Conservation (phyloP, 2,113 vertebrate genomes). For the Sander lucioperca region DNA sequence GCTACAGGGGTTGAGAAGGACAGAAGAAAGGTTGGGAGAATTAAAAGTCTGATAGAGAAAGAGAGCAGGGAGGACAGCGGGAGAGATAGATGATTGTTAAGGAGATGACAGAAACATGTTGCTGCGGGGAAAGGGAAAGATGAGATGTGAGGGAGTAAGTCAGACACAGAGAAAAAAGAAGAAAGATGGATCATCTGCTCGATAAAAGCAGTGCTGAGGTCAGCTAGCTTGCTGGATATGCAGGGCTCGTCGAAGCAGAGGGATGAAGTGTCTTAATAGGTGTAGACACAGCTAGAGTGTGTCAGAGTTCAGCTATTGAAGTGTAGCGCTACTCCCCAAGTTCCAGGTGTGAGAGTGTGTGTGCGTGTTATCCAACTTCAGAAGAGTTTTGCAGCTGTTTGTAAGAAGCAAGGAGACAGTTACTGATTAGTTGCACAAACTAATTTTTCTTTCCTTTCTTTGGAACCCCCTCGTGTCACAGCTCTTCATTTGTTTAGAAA, state of each 20-base stretch:
- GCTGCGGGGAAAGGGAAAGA: conserved; percentile 21
- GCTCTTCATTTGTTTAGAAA: conserved; percentile 21
- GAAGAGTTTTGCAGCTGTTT: conserved; percentile 39
- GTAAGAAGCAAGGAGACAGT: conserved; percentile 42
- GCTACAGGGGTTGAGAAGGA: conserved; percentile 11
- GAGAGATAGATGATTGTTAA: conserved; percentile 20
- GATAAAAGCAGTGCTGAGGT: conserved; percentile 56
- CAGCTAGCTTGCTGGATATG: conserved; percentile 22
- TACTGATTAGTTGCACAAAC: conserved; percentile 41
- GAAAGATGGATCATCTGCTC: conserved; percentile 57
- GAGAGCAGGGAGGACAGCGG: conserved; percentile 36
- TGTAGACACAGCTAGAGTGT: conserved; percentile 58
- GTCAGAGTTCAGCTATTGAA: conserved; percentile 60
- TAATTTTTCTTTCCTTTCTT: conserved; percentile 24
- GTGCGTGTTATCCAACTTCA: conserved; percentile 29
- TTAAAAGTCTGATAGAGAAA: conserved; percentile 4
- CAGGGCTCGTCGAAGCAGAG: conserved; percentile 43
- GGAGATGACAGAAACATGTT: conserved; percentile 55
- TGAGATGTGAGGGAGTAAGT: conserved; percentile 38
- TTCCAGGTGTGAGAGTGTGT: conserved; percentile 61
- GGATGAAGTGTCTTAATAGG: conserved; percentile 64
- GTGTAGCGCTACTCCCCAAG: conserved; percentile 55
- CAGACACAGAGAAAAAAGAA: conserved; percentile 2
- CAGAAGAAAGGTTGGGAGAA: conserved; percentile 6
- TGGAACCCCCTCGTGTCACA: conserved; percentile 20